Evolutionary conservation across 2,797 vertebrate species (phyloP), one percentile per base, ranked within the genome.

Genomic region (Silurus aristotelis): DNA sequence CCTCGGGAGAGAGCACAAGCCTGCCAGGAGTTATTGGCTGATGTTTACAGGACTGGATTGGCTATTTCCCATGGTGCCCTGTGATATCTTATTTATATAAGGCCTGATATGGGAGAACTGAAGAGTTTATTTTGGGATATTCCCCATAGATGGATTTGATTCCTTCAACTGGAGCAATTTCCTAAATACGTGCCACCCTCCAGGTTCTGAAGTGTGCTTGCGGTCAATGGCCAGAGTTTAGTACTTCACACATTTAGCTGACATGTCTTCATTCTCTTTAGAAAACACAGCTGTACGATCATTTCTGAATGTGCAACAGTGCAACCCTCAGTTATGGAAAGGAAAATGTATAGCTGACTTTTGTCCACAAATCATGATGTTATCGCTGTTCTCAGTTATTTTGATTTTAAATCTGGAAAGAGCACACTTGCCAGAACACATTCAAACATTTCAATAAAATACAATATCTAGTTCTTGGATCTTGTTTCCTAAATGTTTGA

Each of bases 31-130:
- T 95, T 94, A 93, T 91, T 94, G 94, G 92, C 92, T 93, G 93
- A 95, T 95, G 95, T 96, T 96, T 95, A 95, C 94, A 95, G 91
- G 92, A 94, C 93, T 92, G 92, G 93, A 95, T 95, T 94, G 95
- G 93, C 93, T 93, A 94, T 95, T 95, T 96, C 95, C 95, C 95
- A 95, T 94, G 93, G 92, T 92, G 93, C 93, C 92, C 92, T 94
- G 93, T 92, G 93, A 95, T 95, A 95, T 96, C 95, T 95, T 95
- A 95, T 96, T 96, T 95, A 95, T 94, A 94, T 94, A 94, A 95
- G 93, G 91, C 93, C 90, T 84, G 93, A 95, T 95, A 95, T 94
- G 95, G 93, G 93, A 95, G 95, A 95, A 95, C 94, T 94, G 93
- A 94, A 92, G 92, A 92, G 94, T 94, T 95, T 96, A 96, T 96